Percentiles rank a stretch among this genome's conserved stretches.
Conservation (phyloP, 2,888 invertebrate genomes). For the Philaethria dido region DNA sequence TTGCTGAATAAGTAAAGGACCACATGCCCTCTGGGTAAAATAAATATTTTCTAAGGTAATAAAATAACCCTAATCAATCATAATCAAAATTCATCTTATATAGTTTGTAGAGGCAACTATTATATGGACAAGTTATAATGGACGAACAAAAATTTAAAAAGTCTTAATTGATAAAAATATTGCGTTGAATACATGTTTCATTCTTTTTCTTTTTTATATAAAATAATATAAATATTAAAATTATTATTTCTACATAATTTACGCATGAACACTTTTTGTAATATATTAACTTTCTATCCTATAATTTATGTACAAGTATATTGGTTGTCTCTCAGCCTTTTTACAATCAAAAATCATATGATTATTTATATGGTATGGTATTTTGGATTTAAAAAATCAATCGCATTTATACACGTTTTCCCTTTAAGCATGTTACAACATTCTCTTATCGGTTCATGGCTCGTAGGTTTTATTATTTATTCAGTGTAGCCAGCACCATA, state of each 20-base stretch:
- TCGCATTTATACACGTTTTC: neutral
- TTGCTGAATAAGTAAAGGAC: neutral
- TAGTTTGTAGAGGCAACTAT: too few species aligned
- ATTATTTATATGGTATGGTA: too few species aligned
- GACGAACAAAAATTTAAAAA: too few species aligned
- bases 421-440: constrained; percentile 7
- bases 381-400: neutral
- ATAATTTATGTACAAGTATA: neutral
- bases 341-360: neutral
- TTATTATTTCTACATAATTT: too few species aligned
- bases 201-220: too few species aligned
- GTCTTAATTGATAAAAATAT: too few species aligned
- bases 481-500: constrained; percentile 32
- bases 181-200: too few species aligned
- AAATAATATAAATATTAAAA: too few species aligned
- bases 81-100: too few species aligned
- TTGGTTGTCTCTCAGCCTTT: too few species aligned
- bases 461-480: constrained; percentile 34
- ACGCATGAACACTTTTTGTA: too few species aligned
- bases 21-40: neutral
- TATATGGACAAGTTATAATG: too few species aligned
- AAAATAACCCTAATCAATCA: neutral
- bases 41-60: neutral
- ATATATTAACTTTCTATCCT: neutral
- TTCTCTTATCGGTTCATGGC: constrained; percentile 22